phyloP scores from a whole-genome alignment of 2,113 vertebrate genomes.

The Alectura lathami region DNA sequence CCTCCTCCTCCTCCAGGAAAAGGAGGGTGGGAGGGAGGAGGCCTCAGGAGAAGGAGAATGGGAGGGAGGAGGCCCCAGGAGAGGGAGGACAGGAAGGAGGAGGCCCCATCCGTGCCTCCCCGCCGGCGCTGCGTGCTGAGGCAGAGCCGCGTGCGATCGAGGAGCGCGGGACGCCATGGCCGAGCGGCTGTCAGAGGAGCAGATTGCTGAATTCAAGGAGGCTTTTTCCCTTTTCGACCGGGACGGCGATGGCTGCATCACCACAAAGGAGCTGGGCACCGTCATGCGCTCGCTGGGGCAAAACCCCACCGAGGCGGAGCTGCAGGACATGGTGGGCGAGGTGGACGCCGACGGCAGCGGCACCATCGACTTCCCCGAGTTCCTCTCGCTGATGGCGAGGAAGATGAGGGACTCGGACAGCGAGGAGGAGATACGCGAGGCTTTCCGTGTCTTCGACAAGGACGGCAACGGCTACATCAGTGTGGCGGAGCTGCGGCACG shows the following conservation, averaged over 20 bases:
- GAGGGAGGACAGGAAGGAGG: not conserved
- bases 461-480: constrained; percentile 56
- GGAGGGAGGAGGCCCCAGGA: constrained; percentile 10
- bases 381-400: constrained; percentile 75
- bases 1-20: not conserved
- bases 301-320: constrained; percentile 86
- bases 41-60: not conserved
- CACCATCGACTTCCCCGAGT: constrained; percentile 64
- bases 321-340: constrained; percentile 85
- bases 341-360: constrained; percentile 84
- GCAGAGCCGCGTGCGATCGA: not conserved
- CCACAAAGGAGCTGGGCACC: constrained; percentile 84
- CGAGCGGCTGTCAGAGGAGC: constrained; percentile 42
- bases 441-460: constrained; percentile 77
- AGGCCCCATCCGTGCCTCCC: not conserved
- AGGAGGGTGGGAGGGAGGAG: not conserved
- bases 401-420: constrained; percentile 67
- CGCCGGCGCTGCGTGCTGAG: not conserved
- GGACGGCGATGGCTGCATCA: constrained; percentile 87
- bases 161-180: not conserved
- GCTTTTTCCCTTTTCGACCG: constrained; percentile 90
- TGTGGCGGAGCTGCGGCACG: constrained; percentile 50
- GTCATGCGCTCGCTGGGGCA: constrained; percentile 90
- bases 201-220: constrained; percentile 82
- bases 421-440: constrained; percentile 78